phyloP scores from a whole-genome alignment of 2,797 vertebrate species.

The Tiaroga cobitis region DNA sequence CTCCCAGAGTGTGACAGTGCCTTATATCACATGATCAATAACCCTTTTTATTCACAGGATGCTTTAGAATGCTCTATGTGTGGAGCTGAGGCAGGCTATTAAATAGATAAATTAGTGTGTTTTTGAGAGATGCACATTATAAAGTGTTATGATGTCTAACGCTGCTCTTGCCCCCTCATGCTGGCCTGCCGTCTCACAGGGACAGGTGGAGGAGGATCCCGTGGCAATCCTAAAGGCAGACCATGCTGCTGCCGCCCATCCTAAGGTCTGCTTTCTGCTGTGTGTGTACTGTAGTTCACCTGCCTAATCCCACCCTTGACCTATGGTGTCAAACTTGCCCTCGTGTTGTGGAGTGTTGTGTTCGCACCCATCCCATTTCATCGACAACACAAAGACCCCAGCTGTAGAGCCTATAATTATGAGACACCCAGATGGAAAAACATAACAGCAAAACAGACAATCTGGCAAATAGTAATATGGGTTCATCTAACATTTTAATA shows the following conservation, averaged over 20 bases:
- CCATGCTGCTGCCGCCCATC: conserved; percentile 73
- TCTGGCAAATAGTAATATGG: neutral
- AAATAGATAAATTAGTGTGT: conserved; percentile 13
- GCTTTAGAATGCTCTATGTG: conserved; percentile 9
- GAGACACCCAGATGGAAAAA: neutral
- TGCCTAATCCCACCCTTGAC: conserved; percentile 49
- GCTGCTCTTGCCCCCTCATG: conserved; percentile 70
- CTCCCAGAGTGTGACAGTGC: neutral
- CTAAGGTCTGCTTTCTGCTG: conserved; percentile 79
- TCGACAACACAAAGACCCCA: conserved; percentile 19
- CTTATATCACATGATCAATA: conserved; percentile 14
- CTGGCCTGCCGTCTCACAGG: conserved; percentile 75
- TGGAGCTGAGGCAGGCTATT: conserved; percentile 5
- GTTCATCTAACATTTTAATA: conserved; percentile 18
- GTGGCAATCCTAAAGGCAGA: conserved; percentile 77
- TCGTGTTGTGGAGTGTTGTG: conserved; percentile 55
- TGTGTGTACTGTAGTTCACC: conserved; percentile 60
- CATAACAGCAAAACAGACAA: conserved; percentile 1
- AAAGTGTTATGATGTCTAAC: conserved; percentile 62
- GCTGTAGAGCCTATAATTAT: neutral
- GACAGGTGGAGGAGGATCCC: conserved; percentile 80
- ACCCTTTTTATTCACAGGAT: conserved; percentile 29
- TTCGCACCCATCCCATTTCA: conserved; percentile 18
- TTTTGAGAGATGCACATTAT: neutral
- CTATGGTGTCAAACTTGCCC: conserved; percentile 29